These are phyloP conservation scores for Sylvietta virens DNA, from an alignment of 2,113 vertebrate species.

Conservation along the genomic window DNA sequence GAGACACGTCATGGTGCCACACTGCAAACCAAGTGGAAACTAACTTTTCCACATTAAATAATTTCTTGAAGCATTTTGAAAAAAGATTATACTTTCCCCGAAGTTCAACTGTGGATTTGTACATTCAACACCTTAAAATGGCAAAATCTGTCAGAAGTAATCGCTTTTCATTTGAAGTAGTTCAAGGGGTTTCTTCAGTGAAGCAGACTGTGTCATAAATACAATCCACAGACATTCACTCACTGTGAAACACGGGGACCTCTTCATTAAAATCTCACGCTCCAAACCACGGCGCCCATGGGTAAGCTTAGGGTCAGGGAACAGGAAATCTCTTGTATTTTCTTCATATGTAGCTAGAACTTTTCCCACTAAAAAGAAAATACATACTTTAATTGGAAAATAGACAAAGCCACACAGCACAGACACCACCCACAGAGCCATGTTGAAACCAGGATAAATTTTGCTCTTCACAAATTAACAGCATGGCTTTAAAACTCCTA, in stretches of 20 bases:
- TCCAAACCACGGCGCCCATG: conserved; percentile 71
- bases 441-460: not conserved
- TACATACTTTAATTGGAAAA: conserved; percentile 44
- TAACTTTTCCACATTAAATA: not conserved
- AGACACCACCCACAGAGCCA: not conserved
- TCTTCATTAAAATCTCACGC: conserved; percentile 89
- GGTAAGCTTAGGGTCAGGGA: conserved; percentile 78
- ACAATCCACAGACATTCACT: conserved; percentile 58
- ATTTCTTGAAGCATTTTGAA: not conserved
- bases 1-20: not conserved
- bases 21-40: not conserved
- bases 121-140: conserved; percentile 24
- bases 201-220: not conserved
- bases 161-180: not conserved
- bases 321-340: conserved; percentile 89
- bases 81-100: not conserved
- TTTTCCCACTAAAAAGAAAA: conserved; percentile 80
- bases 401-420: not conserved
- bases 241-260: conserved; percentile 80
- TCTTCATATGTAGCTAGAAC: conserved; percentile 83
- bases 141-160: conserved; percentile 41
- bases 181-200: conserved; percentile 19
- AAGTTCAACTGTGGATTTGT: conserved; percentile 27
- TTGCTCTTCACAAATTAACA: not conserved
- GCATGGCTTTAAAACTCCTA: not conserved